Conservation (phyloP, 2,888 invertebrate species). For the Acanthosepion lycidas region DNA sequence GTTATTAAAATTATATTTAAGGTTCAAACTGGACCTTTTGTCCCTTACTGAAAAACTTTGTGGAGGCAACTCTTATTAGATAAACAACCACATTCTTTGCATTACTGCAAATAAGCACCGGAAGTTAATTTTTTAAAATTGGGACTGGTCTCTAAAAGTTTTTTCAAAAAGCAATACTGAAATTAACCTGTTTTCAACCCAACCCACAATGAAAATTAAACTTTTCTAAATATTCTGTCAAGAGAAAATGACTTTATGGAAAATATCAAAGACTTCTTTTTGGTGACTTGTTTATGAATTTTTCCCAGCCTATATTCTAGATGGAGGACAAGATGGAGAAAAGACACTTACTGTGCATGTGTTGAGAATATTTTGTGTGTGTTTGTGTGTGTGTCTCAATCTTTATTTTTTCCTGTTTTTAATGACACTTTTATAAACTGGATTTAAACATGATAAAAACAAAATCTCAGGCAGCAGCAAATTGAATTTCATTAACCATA, state of each 20-base stretch:
- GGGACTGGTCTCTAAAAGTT: constrained; percentile 17
- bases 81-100: constrained; percentile 22
- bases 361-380: background rate
- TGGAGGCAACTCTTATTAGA: background rate
- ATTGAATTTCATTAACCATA: background rate
- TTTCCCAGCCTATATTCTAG: background rate
- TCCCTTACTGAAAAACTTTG: background rate
- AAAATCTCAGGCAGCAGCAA: background rate
- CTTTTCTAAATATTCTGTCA: background rate
- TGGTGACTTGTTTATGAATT: background rate
- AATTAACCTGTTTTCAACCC: background rate
- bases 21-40: background rate
- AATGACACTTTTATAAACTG: background rate
- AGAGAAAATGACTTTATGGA: background rate
- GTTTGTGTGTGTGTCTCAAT: background rate
- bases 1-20: background rate
- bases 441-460: background rate
- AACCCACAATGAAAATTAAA: too few relatives aligned
- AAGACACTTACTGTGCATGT: background rate
- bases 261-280: background rate
- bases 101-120: background rate
- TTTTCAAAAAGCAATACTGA: background rate
- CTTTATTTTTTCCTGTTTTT: too few relatives aligned
- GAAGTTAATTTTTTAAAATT: background rate
- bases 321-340: background rate